Conservation (phyloP, 2,113 vertebrate genomes). For the Cyanoderma ruficeps region DNA sequence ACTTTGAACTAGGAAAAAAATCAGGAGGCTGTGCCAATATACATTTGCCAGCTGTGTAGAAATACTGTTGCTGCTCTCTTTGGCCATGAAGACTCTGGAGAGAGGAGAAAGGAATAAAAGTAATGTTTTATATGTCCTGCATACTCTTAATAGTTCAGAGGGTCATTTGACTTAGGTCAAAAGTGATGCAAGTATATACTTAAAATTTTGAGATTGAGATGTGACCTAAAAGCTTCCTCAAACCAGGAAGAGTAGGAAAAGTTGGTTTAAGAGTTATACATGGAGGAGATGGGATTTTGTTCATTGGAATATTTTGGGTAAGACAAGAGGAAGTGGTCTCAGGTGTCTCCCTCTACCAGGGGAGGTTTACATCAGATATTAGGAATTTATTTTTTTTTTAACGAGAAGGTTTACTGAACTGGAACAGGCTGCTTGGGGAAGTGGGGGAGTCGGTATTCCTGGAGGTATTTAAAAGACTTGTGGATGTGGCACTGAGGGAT, state of each 20-base stretch:
- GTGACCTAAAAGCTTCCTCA: neutral
- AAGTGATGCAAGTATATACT: neutral
- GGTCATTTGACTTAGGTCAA: neutral
- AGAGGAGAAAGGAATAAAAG: neutral
- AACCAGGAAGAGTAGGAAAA: neutral
- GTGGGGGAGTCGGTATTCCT: neutral
- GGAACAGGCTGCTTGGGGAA: neutral
- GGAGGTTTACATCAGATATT: neutral
- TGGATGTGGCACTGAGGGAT: neutral
- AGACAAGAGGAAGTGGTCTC: neutral
- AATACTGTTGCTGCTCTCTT: neutral
- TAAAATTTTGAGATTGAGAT: neutral
- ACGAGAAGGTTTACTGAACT: neutral
- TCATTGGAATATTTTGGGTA: neutral
- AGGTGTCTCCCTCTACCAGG: neutral
- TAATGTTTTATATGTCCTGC: neutral
- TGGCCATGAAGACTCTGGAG: neutral
- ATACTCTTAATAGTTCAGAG: neutral
- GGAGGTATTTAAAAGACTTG: neutral
- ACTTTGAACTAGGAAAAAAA: neutral
- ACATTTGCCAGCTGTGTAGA: neutral
- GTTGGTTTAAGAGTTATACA: neutral
- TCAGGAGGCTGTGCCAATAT: neutral
- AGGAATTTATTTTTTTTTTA: neutral
- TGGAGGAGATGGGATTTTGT: neutral